A percentile compares a stretch with the other conserved stretches of the same genome.
Conservation (phyloP, 2,113 vertebrate genomes). For the Macrotis lagotis region DNA sequence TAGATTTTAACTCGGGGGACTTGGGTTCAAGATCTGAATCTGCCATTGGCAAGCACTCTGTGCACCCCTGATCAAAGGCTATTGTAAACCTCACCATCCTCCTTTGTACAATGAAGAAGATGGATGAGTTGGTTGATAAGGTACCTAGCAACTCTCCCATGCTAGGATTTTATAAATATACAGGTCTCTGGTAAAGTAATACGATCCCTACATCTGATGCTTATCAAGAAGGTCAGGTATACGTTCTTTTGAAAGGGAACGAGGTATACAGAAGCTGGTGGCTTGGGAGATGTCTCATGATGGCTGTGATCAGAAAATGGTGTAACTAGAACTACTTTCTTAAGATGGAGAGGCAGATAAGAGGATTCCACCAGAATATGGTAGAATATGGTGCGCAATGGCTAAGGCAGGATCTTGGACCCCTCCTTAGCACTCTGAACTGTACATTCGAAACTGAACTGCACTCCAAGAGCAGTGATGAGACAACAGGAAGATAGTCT, state of each 20-base stretch:
- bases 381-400: background rate
- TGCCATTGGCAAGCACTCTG: background rate
- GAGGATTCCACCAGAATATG: background rate
- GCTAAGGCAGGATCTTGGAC: background rate
- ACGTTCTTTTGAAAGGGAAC: background rate
- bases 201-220: slow-evolving; percentile 35
- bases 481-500: slow-evolving; percentile 61
- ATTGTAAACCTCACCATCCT: background rate
- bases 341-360: background rate
- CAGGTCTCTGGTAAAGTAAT: background rate
- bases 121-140: background rate
- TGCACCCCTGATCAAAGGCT: background rate
- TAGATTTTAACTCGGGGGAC: background rate
- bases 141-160: background rate
- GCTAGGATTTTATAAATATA: background rate
- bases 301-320: background rate
- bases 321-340: background rate
- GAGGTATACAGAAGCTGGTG: background rate
- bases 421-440: background rate
- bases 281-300: background rate
- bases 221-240: slow-evolving; percentile 9
- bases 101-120: background rate
- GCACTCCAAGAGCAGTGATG: background rate
- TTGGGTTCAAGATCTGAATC: background rate
- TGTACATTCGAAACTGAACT: background rate